Percentiles rank a stretch among this genome's conserved stretches.
These are phyloP conservation scores for Phrynocephalus vlangalii DNA, from an alignment of 2,797 vertebrate species.

Conservation along the genomic window DNA sequence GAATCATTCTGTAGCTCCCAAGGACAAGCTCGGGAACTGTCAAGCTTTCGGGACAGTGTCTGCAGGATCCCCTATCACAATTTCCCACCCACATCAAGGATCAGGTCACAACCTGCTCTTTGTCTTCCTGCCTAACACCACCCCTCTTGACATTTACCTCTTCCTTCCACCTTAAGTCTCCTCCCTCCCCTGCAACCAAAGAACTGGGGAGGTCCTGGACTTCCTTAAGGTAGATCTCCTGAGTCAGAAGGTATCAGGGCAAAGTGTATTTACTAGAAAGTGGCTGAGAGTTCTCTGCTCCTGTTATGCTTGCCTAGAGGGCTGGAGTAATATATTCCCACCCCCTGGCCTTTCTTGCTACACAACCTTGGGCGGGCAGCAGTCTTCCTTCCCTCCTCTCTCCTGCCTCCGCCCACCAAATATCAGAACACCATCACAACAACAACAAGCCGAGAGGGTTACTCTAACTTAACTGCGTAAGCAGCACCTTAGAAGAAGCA, in stretches of 20 bases:
- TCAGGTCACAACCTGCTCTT: background rate
- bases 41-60: background rate
- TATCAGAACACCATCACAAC: conserved; percentile 32
- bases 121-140: background rate
- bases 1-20: background rate
- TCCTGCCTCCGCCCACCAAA: conserved; percentile 18
- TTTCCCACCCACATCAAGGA: background rate
- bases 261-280: background rate
- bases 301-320: background rate
- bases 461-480: conserved; percentile 12
- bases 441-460: conserved; percentile 30
- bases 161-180: conserved; percentile 36
- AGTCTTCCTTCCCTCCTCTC: background rate
- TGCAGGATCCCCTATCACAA: background rate
- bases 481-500: conserved; percentile 7
- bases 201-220: background rate
- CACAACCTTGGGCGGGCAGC: conserved; percentile 1
- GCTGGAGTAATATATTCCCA: conserved; percentile 20
- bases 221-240: conserved; percentile 28
- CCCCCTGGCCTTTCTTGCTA: background rate
- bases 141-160: background rate
- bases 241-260: background rate
- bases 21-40: background rate
- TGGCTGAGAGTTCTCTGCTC: background rate
- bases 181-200: background rate